These are phyloP conservation scores for Ursus arctos DNA, from an alignment of 2,113 vertebrate species.

Conservation along the genomic window DNA sequence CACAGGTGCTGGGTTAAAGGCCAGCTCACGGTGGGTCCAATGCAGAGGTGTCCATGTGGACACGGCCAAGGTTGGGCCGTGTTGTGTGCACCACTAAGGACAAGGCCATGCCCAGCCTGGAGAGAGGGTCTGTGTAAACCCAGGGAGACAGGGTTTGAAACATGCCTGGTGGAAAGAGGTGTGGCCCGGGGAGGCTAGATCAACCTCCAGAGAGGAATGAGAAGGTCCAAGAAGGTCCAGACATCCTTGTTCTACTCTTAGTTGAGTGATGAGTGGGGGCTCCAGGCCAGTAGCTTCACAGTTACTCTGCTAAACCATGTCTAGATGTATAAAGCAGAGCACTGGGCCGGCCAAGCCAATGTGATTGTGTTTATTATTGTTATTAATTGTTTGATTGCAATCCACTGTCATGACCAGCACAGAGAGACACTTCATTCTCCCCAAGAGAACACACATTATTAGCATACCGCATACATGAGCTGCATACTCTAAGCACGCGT, in stretches of 20 bases:
- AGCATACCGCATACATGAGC: neutral
- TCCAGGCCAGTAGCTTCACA: neutral
- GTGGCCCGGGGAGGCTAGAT: rapidly evolving
- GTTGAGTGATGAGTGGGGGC: neutral
- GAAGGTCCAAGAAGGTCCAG: neutral
- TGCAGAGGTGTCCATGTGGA: rapidly evolving
- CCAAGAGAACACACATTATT: neutral
- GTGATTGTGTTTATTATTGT: neutral
- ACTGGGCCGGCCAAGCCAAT: neutral
- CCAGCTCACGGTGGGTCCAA: rapidly evolving
- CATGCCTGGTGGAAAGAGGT: rapidly evolving
- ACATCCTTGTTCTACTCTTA: neutral
- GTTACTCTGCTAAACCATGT: neutral
- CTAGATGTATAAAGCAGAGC: neutral
- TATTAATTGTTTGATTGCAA: neutral
- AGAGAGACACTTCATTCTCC: neutral
- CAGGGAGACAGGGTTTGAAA: neutral
- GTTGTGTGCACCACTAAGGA: rapidly evolving
- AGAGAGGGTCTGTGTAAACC: neutral
- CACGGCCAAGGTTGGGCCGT: neutral
- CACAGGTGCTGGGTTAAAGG: neutral
- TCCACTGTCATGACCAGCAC: neutral
- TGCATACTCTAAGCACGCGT: neutral
- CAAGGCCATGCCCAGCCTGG: neutral
- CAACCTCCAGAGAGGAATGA: neutral